A percentile compares a stretch with the other conserved stretches of the same genome.
Conservation (phyloP, 2,797 vertebrate species). For the Gymnopithys bicolor region DNA sequence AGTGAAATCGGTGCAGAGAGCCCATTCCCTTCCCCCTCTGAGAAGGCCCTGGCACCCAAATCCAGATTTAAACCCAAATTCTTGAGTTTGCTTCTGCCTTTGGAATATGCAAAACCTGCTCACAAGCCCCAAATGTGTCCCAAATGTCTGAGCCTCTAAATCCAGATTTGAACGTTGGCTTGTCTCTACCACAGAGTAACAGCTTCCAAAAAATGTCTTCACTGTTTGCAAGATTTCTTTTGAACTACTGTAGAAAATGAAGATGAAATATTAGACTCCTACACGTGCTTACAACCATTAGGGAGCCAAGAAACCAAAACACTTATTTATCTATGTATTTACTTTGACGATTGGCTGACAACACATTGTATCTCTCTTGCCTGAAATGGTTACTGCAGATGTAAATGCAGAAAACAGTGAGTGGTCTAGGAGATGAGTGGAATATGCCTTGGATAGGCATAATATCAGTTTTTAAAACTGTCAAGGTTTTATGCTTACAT, state of each 20-base stretch:
- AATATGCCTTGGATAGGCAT: not conserved
- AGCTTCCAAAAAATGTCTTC: not conserved
- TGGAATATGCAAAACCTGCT: not conserved
- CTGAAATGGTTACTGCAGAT: not conserved
- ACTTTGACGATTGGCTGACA: not conserved
- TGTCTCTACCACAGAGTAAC: not conserved
- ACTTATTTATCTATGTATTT: not conserved
- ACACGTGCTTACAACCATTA: not conserved
- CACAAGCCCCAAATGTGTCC: not conserved
- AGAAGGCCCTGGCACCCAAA: not conserved
- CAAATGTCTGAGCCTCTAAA: not conserved
- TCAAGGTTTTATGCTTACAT: not conserved
- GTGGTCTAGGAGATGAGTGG: not conserved
- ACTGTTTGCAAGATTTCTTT: not conserved
- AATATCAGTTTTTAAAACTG: not conserved
- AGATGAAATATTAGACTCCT: not conserved
- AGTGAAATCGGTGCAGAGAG: not conserved
- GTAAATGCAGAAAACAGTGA: not conserved
- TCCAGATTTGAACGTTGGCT: not conserved
- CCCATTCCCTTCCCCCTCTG: not conserved
- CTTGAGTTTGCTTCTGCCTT: not conserved
- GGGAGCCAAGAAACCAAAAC: not conserved
- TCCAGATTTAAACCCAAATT: not conserved
- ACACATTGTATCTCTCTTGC: not conserved
- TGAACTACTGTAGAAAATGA: not conserved